Evolutionary conservation across 1,140 invertebrate species (phyloP), one percentile per base, ranked within the genome.

Genomic region (Lordiphosa collinella): DNA sequence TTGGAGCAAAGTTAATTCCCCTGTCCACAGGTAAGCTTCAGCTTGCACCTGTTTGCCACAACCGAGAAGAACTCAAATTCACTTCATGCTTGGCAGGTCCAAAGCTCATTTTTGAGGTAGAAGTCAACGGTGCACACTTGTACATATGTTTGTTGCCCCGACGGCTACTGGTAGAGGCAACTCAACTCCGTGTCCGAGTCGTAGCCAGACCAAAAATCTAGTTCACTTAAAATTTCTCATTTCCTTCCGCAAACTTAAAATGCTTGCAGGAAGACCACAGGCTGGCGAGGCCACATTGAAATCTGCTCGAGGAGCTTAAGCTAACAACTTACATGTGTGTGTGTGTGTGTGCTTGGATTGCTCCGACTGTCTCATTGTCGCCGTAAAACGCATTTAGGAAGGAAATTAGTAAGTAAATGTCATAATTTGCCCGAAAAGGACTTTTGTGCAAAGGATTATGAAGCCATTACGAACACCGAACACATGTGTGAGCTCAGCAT

Each of bases 341-440:
- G 14, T n/a, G 11, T 31, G n/a, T 4, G 32, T 18, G 8, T 16
- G 14, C 12, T 44, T 38, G 34, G 18, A 18, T 18, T 18, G 18
- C 4, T 18, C 25, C 44, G 44, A 36, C 55, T 34, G 34, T 50
- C 64, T 48, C 55, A 73, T 71, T 67, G 59, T 60, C 52, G 47
- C 62, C 56, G 34, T 29, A 59, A 66, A 82, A 84, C 68, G 78
- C 72, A 84, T 76, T 82, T 82, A 76, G 76, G 78, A 82, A 84
- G 76, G 67, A 82, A 82, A 82, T 82, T 82, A 82, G 76, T 76
- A 72, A 65, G 76, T 64, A 76, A 82, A 84, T 84, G 76, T 82
- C 78, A 82, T 82, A 82, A 82, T 82, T 82, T 82, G 71, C 72
- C 62, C 29, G 40, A 31, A 71, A 76, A 71, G 57, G 66, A 67